Conservation (phyloP, 1,140 invertebrate species). For the Aphis craccivora region DNA sequence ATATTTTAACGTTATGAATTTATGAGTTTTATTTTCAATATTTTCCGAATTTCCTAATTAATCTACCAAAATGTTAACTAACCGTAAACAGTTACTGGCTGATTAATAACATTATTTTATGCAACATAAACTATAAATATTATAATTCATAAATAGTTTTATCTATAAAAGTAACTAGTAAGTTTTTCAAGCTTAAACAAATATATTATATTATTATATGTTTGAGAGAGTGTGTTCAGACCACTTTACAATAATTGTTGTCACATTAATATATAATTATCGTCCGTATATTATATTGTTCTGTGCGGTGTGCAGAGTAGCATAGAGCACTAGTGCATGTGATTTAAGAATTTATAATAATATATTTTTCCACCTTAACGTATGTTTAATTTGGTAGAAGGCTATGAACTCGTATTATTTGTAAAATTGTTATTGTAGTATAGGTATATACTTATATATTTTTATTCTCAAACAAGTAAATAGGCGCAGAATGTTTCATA, state of each 20-base stretch:
- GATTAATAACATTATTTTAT: not conserved
- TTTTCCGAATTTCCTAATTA: not conserved
- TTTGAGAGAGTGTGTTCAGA: not conserved
- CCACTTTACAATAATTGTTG: not conserved
- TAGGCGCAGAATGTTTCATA: not conserved
- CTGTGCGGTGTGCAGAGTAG: too few relatives aligned
- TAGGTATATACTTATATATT: not conserved
- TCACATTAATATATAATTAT: not conserved
- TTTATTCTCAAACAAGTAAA: not conserved
- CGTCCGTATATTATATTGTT: not conserved
- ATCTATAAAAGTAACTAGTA: not conserved
- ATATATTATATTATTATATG: not conserved
- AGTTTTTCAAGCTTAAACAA: not conserved
- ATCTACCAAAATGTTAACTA: not conserved
- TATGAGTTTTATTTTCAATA: not conserved
- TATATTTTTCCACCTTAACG: not conserved
- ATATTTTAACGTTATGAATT: not conserved
- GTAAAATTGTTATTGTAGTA: not conserved
- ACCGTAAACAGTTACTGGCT: not conserved
- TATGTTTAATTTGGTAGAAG: not conserved
- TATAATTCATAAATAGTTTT: not conserved
- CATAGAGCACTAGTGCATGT: too few relatives aligned
- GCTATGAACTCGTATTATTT: not conserved
- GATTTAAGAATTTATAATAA: not conserved
- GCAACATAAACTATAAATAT: not conserved